Evolutionary conservation across 2,888 invertebrate genomes (phyloP), one percentile per base, ranked within the genome.

Genomic region (Therioaphis trifolii): DNA sequence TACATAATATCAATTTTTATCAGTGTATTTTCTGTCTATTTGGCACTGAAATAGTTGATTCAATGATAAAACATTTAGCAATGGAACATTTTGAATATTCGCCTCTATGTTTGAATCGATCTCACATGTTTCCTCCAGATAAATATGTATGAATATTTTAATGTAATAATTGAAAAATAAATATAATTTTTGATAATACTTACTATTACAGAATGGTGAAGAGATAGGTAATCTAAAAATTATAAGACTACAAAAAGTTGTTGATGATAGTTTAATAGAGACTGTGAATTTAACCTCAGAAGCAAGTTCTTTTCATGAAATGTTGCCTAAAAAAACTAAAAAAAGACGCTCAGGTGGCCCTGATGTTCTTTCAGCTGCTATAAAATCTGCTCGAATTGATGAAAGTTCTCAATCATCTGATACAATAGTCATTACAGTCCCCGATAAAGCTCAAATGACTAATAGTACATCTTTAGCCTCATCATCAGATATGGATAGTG

Each of bases 31-130:
- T 74, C 24, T 82, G 82, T 24, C 52, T 82, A 12, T 74, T 49
- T 63, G 82, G 82, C 1, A 40, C 40, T 35, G 82, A 82, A 74
- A 18, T 18, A 63, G 35, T 24, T 46, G 63, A 82, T 40, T 18
- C 74, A 61, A 74, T 82, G 72, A 11, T 52, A 35, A 52, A 9
- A 0, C 82, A 82, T 63, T 66, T 82, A 63, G 58, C 82, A 4
- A 66, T 74, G 35, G 82, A 82, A 66, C 82, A 82, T 74, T 82
- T 82, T 74, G 82, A 82, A 74, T 82, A 74, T 40, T 49, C 63
- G 0, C 11, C 82, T 63, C 9, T 82, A 74, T 82, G 72, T n/a
- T 40, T 82, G 24, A 63, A 74, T 21, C 82, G 82, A 49, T 52
- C 63, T 74, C 18, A 35, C 35, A 35, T 35, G 35, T 3, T 24